A percentile compares a stretch with the other conserved stretches of the same genome.
Conservation (phyloP, 1,140 invertebrate genomes). For the Chironomus striatipennis region DNA sequence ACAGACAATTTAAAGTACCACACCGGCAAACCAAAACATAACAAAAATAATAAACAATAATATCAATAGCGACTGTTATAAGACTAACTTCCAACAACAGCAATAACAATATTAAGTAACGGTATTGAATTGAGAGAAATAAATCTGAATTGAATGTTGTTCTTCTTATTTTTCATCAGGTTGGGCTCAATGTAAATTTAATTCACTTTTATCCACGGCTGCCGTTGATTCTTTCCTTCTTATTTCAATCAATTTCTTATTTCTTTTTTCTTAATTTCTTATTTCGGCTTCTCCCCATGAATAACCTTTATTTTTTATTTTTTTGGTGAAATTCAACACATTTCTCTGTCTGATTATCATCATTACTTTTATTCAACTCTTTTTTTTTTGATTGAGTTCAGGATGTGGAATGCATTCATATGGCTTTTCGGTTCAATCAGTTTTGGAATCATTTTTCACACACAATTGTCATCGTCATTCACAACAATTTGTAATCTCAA, state of each 20-base stretch:
- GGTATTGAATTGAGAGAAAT: not conserved
- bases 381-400: not conserved
- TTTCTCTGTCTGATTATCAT: not conserved
- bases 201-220: not conserved
- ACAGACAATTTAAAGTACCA: constrained; percentile 2
- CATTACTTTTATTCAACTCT: not conserved
- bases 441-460: not conserved
- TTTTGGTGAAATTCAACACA: not conserved
- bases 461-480: not conserved
- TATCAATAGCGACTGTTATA: too few species aligned
- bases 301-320: not conserved
- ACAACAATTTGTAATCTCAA: too few species aligned
- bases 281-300: not conserved
- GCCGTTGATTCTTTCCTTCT: not conserved
- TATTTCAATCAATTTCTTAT: constrained; percentile 6
- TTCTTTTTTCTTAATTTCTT: too few species aligned
- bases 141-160: too few species aligned
- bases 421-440: not conserved
- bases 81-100: too few species aligned
- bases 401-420: constrained; percentile 7
- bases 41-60: not conserved
- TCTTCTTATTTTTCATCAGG: not conserved
- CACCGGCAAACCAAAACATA: constrained; percentile 6
- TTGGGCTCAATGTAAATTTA: constrained; percentile 3
- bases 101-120: constrained; percentile 5